Evolutionary conservation across 2,888 invertebrate genomes (phyloP), one percentile per base, ranked within the genome.

Genomic region (Camptogramma bilineatum): DNA sequence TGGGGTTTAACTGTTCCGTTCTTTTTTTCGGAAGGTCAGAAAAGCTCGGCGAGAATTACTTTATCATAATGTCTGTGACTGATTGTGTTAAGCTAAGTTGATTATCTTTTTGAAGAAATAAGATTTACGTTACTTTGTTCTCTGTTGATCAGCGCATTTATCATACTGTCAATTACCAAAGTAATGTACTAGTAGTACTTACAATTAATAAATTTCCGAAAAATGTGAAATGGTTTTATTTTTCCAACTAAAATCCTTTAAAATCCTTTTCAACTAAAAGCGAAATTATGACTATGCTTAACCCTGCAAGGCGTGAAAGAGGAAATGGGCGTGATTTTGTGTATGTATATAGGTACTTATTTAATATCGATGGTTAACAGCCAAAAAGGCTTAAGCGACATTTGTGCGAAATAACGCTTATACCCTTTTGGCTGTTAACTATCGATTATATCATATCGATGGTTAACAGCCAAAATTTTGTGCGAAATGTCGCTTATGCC

Each of bases 131-230:
- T 61, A 47, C 16, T 31, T 52, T 19, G 9, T 50, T 51, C n/a
- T 72, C 71, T 72, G 71, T 79, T 76, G 74, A 74, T 73, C 67
- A 69, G 50, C 56, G 70, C 72, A 72, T 72, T 69, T 69, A 72
- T 62, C 68, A 73, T 74, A 67, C 71, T 72, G 70, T 73, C 73
- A 70, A 70, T 74, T 74, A 72, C 76, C 72, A 74, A 75, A 62
- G 53, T 42, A 18, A 74, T 71, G 70, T 79, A 76, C 76, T 80
- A 79, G 71, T 78, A 76, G 71, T 78, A 76, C 44, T 44, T 44
- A 44, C 64, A 62, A 74, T 74, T 70, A 76, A 74, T 79, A 79
- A 68, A 75, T 63, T 58, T 69, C 55, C 21, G 47, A 68, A 74
- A 71, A 71, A 58, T 55, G 52, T 42, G 16, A 54, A 52, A 9